Base-by-base conservation (phyloP, 2,113 vertebrate species). In the Menidia beryllina region DNA sequence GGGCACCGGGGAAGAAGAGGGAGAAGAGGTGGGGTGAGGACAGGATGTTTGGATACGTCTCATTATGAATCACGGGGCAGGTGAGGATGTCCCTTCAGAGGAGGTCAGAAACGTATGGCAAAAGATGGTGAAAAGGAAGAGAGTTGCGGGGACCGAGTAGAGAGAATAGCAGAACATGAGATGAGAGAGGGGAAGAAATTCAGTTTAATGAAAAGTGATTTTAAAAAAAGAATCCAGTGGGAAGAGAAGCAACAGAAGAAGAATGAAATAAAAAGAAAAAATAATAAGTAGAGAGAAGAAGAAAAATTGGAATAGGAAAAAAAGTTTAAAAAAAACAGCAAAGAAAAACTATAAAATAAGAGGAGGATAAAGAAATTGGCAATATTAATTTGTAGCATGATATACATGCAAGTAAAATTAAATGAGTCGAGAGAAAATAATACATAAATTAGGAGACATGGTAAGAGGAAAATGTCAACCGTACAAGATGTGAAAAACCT, bases 41-140 rank as follows among this genome's bases (percentile, higher is more conserved):
- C 75, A 77, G 75, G 84, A 88, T 86, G 87, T 83, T 53, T 80
- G 86, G 88, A 83, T 83, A 69, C 69, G 61, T 77, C 87, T 93
- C 94, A 93, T 94, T 94, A 94, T 92, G 97, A 98, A 95, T 95
- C 95, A 95, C 93, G 94, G 68, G 56, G 91, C 38, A 48, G 69
- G 82, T 79, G 67, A 90, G 77, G 80, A 75, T 69, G 82, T 78
- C 69, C 69, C 84, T 53, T 65, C 69, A 45, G 76, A 51, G 52
- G 69, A 79, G 86, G 82, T 86, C 76, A 72, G 72, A 65, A 69
- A 81, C 55, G 81, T 84, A 45, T 38, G 27, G 79, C 72, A 80
- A 77, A 81, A 43, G 11, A 21, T n/a, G 12, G 43, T 43, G 71
- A 76, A 19, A 23, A 56, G 38, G 14, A 68, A 53, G 55, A 47